These are phyloP conservation scores for Meloidogyne exigua DNA, from an alignment of 1,140 invertebrate genomes.

Conservation along the genomic window DNA sequence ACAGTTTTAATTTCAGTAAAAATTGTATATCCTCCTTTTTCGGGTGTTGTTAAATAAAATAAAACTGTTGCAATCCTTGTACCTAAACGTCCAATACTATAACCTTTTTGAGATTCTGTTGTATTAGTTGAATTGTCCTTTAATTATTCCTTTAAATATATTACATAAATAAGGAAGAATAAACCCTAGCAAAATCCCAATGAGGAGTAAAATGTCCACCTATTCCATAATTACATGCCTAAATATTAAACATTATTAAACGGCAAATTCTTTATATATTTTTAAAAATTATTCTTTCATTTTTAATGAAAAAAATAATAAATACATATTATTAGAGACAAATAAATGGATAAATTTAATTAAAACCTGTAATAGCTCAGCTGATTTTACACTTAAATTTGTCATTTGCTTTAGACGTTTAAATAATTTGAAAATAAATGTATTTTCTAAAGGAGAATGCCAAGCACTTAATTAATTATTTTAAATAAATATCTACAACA, in stretches of 20 bases:
- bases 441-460: background rate
- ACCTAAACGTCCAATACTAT: slow-evolving; percentile 71
- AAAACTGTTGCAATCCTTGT: slow-evolving; percentile 91
- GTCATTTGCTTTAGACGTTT: slow-evolving; percentile 65
- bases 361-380: slow-evolving; percentile 53
- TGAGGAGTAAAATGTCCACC: slow-evolving; percentile 99
- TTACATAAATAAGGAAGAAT: slow-evolving; percentile 12
- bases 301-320: too few species aligned
- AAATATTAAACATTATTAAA: slow-evolving; percentile 74
- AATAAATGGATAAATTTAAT: too few species aligned
- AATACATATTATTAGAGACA: too few species aligned
- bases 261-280: too few species aligned
- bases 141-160: slow-evolving; percentile 20
- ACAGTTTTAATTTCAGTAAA: slow-evolving; percentile 55
- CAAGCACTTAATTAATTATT: background rate
- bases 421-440: background rate
- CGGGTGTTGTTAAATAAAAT: slow-evolving; percentile 77
- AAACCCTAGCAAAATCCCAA: slow-evolving; percentile 76
- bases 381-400: slow-evolving; percentile 56
- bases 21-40: slow-evolving; percentile 69
- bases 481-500: slow-evolving; percentile 20
- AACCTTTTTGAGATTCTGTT: slow-evolving; percentile 75
- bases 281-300: too few species aligned
- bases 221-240: slow-evolving; percentile 93
- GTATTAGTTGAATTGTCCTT: slow-evolving; percentile 69